Conservation (phyloP, 1,140 invertebrate species). For the Micrasema minimum region DNA sequence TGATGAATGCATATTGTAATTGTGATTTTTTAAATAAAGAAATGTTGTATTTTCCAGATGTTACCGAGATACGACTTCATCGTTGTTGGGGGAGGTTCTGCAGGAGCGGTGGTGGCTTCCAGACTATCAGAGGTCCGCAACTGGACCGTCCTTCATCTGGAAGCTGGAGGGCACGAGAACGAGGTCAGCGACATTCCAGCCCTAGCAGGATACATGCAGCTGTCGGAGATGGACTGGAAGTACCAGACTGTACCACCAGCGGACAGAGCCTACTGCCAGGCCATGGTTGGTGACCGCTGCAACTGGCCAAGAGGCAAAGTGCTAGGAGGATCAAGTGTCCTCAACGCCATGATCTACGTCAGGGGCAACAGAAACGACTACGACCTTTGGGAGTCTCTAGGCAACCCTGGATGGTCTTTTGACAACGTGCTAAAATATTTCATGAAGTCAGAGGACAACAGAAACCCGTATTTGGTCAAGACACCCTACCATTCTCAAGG, state of each 20-base stretch:
- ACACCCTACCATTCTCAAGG: constrained; percentile 81
- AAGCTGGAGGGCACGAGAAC: constrained; percentile 86
- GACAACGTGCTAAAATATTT: constrained; percentile 89
- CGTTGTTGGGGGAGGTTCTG: constrained; percentile 91
- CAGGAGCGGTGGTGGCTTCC: constrained; percentile 92
- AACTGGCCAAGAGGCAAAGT: constrained; percentile 91
- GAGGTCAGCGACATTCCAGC: constrained; percentile 83
- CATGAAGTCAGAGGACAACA: constrained; percentile 87
- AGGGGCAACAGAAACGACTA: constrained; percentile 92
- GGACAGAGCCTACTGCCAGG: constrained; percentile 79
- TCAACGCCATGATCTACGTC: constrained; percentile 97
- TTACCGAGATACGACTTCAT: constrained; percentile 83
- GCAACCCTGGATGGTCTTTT: constrained; percentile 92
- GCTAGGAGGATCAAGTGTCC: constrained; percentile 91
- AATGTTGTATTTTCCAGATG: constrained; percentile 71
- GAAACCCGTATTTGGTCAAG: constrained; percentile 80
- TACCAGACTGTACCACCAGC: constrained; percentile 87
- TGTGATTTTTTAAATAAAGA: no score
- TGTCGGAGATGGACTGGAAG: constrained; percentile 90
- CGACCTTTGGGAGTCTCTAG: constrained; percentile 88
- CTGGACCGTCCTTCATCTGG: constrained; percentile 83
- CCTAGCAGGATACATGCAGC: constrained; percentile 79
- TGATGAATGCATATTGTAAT: no score
- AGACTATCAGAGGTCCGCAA: constrained; percentile 83
- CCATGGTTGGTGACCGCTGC: constrained; percentile 85